Percentiles rank a stretch among this genome's conserved stretches.
These are phyloP conservation scores for Eilema sororculum DNA, from an alignment of 2,888 invertebrate species.

Conservation along the genomic window DNA sequence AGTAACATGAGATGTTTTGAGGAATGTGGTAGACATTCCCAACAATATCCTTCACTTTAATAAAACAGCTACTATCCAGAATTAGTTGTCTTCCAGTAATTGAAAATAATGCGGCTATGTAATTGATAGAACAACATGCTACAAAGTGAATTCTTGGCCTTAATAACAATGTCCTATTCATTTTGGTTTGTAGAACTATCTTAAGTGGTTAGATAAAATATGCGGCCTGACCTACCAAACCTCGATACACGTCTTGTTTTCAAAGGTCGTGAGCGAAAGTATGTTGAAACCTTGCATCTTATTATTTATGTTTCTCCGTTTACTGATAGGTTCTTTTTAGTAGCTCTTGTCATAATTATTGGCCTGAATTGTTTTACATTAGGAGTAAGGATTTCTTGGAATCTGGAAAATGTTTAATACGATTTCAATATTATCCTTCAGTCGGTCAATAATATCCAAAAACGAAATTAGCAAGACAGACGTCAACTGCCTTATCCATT, in stretches of 20 bases:
- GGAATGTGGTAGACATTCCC: too few relatives aligned
- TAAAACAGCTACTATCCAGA: not conserved
- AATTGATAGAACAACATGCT: constrained; percentile 21
- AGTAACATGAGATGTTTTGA: not conserved
- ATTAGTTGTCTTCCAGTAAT: not conserved
- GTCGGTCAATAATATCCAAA: too few relatives aligned
- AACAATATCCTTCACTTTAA: not conserved
- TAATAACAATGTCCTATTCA: constrained; percentile 16
- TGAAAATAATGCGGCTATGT: constrained; percentile 20
- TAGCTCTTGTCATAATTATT: too few relatives aligned
- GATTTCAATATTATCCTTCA: too few relatives aligned
- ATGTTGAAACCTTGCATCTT: constrained; percentile 16
- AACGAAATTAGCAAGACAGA: too few relatives aligned
- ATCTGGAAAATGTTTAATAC: not conserved
- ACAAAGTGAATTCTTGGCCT: constrained; percentile 22
- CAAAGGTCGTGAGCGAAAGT: constrained; percentile 54
- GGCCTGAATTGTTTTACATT: too few relatives aligned
- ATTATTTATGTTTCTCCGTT: not conserved
- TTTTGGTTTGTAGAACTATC: constrained; percentile 35
- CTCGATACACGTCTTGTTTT: constrained; percentile 46
- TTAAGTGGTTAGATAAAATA: constrained; percentile 46
- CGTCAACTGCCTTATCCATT: not conserved
- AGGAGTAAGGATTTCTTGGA: too few relatives aligned
- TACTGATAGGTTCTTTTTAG: not conserved
- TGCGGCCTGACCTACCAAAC: constrained; percentile 48